Percentiles rank a stretch among this genome's conserved stretches.
These are phyloP conservation scores for Nasonia longicornis DNA, from an alignment of 1,140 invertebrate genomes.

Conservation along the genomic window DNA sequence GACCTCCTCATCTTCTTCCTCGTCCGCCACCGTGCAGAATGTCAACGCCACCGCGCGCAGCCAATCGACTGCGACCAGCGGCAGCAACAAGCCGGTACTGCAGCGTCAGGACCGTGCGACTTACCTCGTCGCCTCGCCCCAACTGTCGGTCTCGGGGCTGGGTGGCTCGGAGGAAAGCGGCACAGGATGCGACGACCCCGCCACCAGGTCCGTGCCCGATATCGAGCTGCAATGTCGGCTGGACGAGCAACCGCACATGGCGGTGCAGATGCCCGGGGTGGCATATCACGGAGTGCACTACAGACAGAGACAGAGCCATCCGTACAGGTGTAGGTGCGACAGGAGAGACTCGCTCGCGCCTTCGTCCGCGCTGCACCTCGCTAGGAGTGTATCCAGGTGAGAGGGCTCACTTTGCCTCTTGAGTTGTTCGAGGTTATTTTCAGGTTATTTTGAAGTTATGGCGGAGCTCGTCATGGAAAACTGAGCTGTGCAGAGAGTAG, in stretches of 20 bases:
- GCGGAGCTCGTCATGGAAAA: neutral
- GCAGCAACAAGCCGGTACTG: conserved; percentile 84
- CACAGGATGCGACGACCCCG: conserved; percentile 73
- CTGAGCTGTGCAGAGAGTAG: neutral
- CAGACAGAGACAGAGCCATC: conserved; percentile 57
- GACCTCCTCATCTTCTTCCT: conserved; percentile 21
- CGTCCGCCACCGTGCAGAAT: conserved; percentile 4
- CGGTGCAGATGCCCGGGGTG: conserved; percentile 61
- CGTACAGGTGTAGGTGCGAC: conserved; percentile 75
- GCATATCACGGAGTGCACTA: conserved; percentile 50
- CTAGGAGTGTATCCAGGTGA: conserved; percentile 78
- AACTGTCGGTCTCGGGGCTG: conserved; percentile 78
- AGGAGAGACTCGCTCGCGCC: conserved; percentile 81
- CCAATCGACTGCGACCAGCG: conserved; percentile 58
- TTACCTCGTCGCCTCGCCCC: conserved; percentile 78
- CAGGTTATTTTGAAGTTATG: no score
- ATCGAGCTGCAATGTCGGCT: conserved; percentile 86
- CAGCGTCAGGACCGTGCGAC: conserved; percentile 87
- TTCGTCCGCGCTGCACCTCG: conserved; percentile 78
- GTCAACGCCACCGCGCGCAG: conserved; percentile 59
- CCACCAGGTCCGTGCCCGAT: conserved; percentile 87
- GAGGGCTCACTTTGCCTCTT: neutral
- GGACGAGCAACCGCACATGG: conserved; percentile 60
- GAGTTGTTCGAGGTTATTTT: no score
- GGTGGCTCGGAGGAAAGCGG: conserved; percentile 84